Evolutionary conservation across 2,797 vertebrate species (phyloP).

Genomic region (Apogon hyalosoma): DNA sequence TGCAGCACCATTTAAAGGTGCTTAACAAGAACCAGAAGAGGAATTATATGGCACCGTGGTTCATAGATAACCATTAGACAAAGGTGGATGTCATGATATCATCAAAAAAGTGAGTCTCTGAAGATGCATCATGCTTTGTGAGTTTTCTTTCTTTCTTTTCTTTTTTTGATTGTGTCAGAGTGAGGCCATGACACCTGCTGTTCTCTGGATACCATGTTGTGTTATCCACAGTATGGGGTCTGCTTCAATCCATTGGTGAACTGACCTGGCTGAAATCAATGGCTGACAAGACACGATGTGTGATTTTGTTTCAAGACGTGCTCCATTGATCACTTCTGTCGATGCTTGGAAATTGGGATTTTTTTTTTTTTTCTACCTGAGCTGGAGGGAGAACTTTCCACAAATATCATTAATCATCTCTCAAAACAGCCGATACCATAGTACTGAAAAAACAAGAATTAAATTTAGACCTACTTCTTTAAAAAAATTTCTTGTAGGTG

Average conservation of each 20-base stretch:
- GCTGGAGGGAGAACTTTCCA: background rate
- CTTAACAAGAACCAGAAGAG: too few relatives aligned
- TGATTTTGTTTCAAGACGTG: constrained; percentile 54
- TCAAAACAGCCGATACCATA: background rate
- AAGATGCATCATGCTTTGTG: constrained; percentile 16
- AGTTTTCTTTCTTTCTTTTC: constrained; percentile 29
- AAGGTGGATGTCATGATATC: too few relatives aligned
- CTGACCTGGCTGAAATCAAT: constrained; percentile 72
- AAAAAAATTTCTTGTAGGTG: constrained; percentile 10
- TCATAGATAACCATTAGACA: too few relatives aligned
- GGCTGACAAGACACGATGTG: constrained; percentile 55
- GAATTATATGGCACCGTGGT: too few relatives aligned
- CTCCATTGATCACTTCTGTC: constrained; percentile 41
- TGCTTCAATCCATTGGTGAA: constrained; percentile 46
- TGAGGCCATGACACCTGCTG: constrained; percentile 56
- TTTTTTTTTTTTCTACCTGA: constrained; percentile 4
- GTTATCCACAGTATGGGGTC: constrained; percentile 53
- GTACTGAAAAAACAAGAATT: background rate
- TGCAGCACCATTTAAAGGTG: too few relatives aligned
- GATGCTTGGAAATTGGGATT: background rate
- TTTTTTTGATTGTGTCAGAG: constrained; percentile 53
- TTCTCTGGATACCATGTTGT: constrained; percentile 54
- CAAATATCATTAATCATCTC: background rate
- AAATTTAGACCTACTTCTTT: constrained; percentile 1
- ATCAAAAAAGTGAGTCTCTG: background rate